phyloP scores from a whole-genome alignment of 2,797 vertebrate species.

The Graptemys geographica region DNA sequence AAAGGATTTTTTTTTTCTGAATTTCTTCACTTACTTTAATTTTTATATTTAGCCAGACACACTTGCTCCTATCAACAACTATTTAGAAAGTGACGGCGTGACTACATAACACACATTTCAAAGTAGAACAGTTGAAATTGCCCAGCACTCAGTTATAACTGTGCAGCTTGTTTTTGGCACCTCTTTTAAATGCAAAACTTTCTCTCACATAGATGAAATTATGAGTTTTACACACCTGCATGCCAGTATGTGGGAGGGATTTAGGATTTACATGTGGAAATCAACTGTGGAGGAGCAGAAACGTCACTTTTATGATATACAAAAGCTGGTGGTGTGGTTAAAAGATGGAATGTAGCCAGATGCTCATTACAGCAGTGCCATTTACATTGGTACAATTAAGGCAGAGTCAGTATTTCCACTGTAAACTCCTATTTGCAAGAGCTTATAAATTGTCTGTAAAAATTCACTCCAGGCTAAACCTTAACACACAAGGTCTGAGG shows the following conservation, averaged over 20 bases:
- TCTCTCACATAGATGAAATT: background rate
- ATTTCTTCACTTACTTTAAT: background rate
- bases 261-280: constrained; percentile 63
- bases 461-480: constrained; percentile 70
- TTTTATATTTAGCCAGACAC: background rate
- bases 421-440: constrained; percentile 76
- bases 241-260: background rate
- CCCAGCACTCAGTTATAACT: background rate
- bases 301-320: constrained; percentile 72
- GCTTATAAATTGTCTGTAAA: constrained; percentile 76
- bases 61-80: background rate
- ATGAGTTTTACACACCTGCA: background rate
- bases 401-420: constrained; percentile 77
- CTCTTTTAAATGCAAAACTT: background rate
- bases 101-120: background rate
- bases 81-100: background rate
- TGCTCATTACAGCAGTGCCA: constrained; percentile 76
- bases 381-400: constrained; percentile 77
- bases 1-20: constrained; percentile 4
- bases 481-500: constrained; percentile 62
- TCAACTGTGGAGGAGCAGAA: constrained; percentile 63
- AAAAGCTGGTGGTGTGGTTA: constrained; percentile 74
- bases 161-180: background rate
- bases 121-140: background rate
- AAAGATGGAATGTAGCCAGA: constrained; percentile 75